phyloP scores from a whole-genome alignment of 2,113 vertebrate genomes.

The Pseudorhombus dupliciocellatus region DNA sequence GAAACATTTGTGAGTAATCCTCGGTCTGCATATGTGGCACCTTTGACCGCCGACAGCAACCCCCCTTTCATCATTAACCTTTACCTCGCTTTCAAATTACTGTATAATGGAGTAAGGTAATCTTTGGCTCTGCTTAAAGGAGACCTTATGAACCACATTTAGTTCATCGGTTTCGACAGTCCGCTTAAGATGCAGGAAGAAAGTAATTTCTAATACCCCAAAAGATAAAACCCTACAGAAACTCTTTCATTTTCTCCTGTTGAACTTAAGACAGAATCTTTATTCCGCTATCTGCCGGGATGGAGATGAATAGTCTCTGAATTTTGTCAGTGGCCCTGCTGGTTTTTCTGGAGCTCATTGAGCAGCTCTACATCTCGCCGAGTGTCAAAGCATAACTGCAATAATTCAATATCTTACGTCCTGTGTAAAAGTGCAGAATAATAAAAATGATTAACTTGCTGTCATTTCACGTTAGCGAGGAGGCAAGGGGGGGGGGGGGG shows the following conservation, averaged over 20 bases:
- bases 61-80: constrained; percentile 79
- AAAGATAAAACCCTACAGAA: constrained; percentile 63
- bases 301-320: constrained; percentile 29
- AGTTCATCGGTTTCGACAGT: constrained; percentile 68
- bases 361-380: background rate
- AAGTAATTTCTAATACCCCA: constrained; percentile 70
- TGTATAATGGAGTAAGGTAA: constrained; percentile 75
- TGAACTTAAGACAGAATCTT: constrained; percentile 58
- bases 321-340: constrained; percentile 22
- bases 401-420: constrained; percentile 41
- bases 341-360: background rate
- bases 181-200: constrained; percentile 72
- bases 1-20: constrained; percentile 59
- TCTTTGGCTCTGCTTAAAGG: constrained; percentile 70
- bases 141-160: constrained; percentile 73
- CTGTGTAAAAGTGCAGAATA: constrained; percentile 26
- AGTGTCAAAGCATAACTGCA: background rate
- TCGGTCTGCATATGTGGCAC: constrained; percentile 48
- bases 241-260: constrained; percentile 60
- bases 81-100: constrained; percentile 77
- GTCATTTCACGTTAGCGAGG: constrained; percentile 55
- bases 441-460: constrained; percentile 54
- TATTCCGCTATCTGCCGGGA: constrained; percentile 38
- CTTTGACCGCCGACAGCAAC: constrained; percentile 60
- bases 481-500: constrained; percentile 39